phyloP scores from a whole-genome alignment of 2,888 invertebrate species.

The Drosophila flavopinicola region DNA sequence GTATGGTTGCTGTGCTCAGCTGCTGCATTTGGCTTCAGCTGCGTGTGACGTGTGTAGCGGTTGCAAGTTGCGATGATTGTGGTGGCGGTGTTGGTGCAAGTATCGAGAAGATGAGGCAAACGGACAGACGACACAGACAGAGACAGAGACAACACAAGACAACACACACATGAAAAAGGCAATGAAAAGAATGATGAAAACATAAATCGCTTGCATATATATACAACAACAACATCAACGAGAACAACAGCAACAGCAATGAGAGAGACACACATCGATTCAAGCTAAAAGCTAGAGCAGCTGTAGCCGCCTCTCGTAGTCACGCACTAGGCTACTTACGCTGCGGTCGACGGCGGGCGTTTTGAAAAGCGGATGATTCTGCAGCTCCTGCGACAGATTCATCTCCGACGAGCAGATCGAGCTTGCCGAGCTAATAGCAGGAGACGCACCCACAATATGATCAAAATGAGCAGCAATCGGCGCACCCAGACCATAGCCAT shows the following conservation, averaged over 20 bases:
- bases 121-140: conserved; percentile 25
- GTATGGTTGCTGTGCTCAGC: conserved; percentile 72
- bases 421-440: conserved; percentile 84
- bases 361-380: conserved; percentile 85
- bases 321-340: conserved; percentile 85
- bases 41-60: conserved; percentile 50
- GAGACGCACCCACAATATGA: conserved; percentile 82
- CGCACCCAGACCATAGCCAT: conserved; percentile 77
- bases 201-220: conserved; percentile 37
- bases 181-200: conserved; percentile 58
- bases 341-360: conserved; percentile 88
- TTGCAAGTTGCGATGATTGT: conserved; percentile 47
- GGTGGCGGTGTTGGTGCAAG: conserved; percentile 57
- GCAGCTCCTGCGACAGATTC: conserved; percentile 86
- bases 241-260: conserved; percentile 18
- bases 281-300: conserved; percentile 34
- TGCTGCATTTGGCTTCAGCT: conserved; percentile 80
- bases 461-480: conserved; percentile 69
- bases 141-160: conserved; percentile 30
- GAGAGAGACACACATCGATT: conserved; percentile 15
- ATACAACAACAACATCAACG: conserved; percentile 19
- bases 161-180: conserved; percentile 47
- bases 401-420: conserved; percentile 84
- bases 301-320: conserved; percentile 63
- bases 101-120: conserved; percentile 42